Base-by-base conservation (phyloP, 2,888 invertebrate genomes). In the Lycaena phlaeas region DNA sequence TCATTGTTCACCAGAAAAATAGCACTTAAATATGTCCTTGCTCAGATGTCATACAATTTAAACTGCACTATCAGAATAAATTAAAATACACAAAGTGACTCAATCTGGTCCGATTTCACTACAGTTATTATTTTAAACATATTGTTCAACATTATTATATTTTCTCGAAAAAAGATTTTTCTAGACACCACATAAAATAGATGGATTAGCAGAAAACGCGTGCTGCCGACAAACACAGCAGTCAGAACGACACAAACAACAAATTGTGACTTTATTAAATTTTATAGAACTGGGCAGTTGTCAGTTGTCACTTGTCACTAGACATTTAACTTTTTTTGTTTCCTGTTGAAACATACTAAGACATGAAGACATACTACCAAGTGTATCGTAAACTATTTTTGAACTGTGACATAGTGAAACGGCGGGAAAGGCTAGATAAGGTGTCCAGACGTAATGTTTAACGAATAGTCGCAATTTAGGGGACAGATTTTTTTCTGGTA, bases 1-100 rank as follows among this genome's bases (percentile, higher is more conserved):
- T 76, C 52, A 50, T 55, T 51, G 56, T 48, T 27, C 41, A 37
- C 37, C 11, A 27, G n/a, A 12, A 11, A 26, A 26, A 12, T 42
- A 18, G 28, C 36, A 46, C 48, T 34, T 12, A 22, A 22, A 44
- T 42, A 42, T 52, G 51, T 49, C 49, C 52, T 56, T 46, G 52
- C 46, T 50, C 43, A 51, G 38, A 50, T 49, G 45, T 48, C 42
- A 53, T 46, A 25, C 25, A 26, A 15, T 39, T 15, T 49, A 45
- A 50, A 49, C 40, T 39, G 48, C 43, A 50, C 43, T 51, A 48
- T 44, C 36, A 42, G 43, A 45, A 49, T 42, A 45, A 48, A 45
- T 47, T 40, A 47, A 36, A 46, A 41, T 42, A 46, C 38, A 49
- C 45, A 48, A 41, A 42, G 29, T 39, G 43, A 36, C 37, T 38